Base-by-base conservation (phyloP, 1,140 invertebrate genomes). In the Acromyrmex charruanus region DNA sequence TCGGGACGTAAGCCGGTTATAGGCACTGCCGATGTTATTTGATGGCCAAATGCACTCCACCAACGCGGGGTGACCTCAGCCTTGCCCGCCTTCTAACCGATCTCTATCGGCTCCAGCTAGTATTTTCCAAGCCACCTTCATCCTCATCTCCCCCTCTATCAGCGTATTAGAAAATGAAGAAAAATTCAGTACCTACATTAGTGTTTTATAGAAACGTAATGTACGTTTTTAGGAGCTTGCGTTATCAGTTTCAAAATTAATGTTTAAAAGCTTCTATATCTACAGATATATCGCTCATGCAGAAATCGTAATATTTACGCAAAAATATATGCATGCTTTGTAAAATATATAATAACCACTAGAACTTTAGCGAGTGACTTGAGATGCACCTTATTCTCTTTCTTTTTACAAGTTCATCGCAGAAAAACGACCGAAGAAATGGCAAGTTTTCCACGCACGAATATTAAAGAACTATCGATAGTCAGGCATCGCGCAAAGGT, bases 11-110 rank as follows among this genome's bases (percentile, higher is more conserved):
- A 95, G 94, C 94, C 94, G 94, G 95, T 95, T 95, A 95, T 95
- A 95, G 94, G 93, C 93, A 92, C 94, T 95, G 94, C 94, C 94
- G 92, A 95, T 95, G 94, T 95, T 95, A 95, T 95, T 95, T 95
- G 95, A 95, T 95, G 95, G 95, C 94, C 94, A 95, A 95, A 95
- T 95, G 95, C 95, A 95, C 95, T 95, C 91, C 88, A 87, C 77
- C 87, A 84, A 63, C 86, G 87, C 77, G 88, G 91, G 86, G 90
- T 87, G 86, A 90, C 87, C 85, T 74, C 39, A 87, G 75, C 77
- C 86, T 80, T 71, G 28, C 58, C 61, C 51, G 18, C 65, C 51
- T 86, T 82, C 66, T 87, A 91, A 86, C 91, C 88, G 92, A 93
- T 92, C 88, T 91, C 85, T 91, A 93, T 93, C 89, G 89, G 21